These are phyloP conservation scores for Macquaria ambigua DNA, from an alignment of 2,113 vertebrate genomes.

Conservation along the genomic window DNA sequence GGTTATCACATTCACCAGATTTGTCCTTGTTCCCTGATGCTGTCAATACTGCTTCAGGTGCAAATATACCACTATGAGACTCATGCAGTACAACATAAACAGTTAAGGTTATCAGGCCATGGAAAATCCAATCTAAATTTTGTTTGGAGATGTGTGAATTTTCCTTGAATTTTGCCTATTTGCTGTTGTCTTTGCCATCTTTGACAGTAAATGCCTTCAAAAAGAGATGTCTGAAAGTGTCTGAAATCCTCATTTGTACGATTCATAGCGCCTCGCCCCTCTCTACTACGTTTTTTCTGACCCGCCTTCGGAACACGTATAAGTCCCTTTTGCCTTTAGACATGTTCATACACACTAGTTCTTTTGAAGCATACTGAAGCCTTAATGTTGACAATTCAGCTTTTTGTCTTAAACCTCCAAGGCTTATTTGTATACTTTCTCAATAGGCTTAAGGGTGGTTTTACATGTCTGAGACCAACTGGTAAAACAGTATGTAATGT, in stretches of 20 bases:
- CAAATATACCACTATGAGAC: no score
- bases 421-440: not conserved
- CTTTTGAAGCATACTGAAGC: not conserved
- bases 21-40: no score
- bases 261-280: not conserved
- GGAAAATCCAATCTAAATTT: no score
- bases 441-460: not conserved
- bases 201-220: no score
- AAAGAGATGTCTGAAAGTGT: no score
- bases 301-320: not conserved
- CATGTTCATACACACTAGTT: not conserved
- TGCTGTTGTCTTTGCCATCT: not conserved
- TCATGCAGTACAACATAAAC: no score
- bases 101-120: no score
- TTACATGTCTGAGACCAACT: conserved; percentile 9
- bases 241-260: no score
- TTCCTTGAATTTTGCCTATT: not conserved
- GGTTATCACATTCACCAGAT: no score
- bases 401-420: not conserved
- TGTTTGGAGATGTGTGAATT: not conserved
- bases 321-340: no score
- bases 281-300: not conserved
- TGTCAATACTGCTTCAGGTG: no score
- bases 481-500: not conserved
- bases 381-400: not conserved